phyloP scores from a whole-genome alignment of 1,140 invertebrate genomes.

The Lycorma delicatula region DNA sequence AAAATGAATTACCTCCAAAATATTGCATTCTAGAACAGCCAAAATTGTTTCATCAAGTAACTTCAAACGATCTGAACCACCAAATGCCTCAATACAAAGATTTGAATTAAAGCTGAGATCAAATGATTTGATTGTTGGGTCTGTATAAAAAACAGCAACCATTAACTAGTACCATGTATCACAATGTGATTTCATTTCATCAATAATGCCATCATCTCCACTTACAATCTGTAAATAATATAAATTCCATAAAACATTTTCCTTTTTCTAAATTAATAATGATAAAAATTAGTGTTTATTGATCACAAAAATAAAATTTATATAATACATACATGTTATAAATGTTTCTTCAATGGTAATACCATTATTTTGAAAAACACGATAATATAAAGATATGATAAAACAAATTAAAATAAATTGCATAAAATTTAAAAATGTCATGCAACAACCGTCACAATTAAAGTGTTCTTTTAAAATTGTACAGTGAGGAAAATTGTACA shows the following conservation, averaged over 20 bases:
- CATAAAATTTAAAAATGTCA: too few species aligned
- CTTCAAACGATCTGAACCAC: conserved; percentile 40
- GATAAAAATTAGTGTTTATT: too few species aligned
- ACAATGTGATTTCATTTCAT: conserved; percentile 50
- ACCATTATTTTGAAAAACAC: too few species aligned
- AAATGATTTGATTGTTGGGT: conserved; percentile 65
- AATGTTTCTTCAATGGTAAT: too few species aligned
- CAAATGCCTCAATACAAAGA: conserved; percentile 49
- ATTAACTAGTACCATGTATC: conserved; percentile 84
- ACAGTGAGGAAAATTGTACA: too few species aligned
- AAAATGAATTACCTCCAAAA: conserved; percentile 51
- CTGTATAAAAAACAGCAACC: conserved; percentile 73
- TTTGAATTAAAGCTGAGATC: conserved; percentile 56
- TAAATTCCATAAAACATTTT: neutral
- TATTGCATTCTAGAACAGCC: conserved; percentile 73
- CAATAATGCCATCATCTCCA: conserved; percentile 62
- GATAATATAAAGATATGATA: too few species aligned
- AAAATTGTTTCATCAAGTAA: conserved; percentile 65
- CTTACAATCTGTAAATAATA: conserved; percentile 52
- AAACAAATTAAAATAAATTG: too few species aligned
- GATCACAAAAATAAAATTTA: too few species aligned
- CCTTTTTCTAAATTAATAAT: too few species aligned
- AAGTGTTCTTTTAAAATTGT: too few species aligned
- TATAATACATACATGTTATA: too few species aligned
- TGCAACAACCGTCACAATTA: too few species aligned